phyloP scores from a whole-genome alignment of 23 tunicate species.

The Oikopleura vanhoeffeni region DNA sequence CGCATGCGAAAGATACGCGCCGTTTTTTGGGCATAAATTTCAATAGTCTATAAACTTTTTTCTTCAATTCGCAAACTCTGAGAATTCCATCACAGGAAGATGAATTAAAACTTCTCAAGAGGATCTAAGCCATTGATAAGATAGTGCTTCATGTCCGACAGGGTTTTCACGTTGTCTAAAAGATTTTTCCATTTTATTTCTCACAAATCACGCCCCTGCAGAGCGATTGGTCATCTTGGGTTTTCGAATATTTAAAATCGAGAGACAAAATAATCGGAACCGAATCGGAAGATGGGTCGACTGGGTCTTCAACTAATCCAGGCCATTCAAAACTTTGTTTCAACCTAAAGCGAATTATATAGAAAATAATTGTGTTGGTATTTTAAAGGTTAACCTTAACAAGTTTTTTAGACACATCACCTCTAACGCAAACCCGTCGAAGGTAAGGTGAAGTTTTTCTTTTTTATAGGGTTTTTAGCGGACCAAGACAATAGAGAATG shows the following conservation, averaged over 20 bases:
- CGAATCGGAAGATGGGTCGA: neutral
- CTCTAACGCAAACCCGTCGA: no score
- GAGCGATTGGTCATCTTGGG: neutral
- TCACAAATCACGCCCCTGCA: neutral
- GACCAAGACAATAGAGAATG: no score
- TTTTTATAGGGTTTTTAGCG: no score
- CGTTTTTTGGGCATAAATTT: no score
- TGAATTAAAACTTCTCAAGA: neutral
- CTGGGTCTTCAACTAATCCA: neutral
- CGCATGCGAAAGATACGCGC: no score
- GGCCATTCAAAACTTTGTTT: conserved; percentile 8
- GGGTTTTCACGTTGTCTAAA: neutral
- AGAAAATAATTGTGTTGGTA: no score
- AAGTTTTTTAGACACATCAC: no score
- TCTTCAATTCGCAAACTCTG: neutral
- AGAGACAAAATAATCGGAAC: neutral
- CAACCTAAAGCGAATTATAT: no score
- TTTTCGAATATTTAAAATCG: neutral
- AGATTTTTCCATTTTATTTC: neutral
- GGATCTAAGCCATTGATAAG: conserved; percentile 60
- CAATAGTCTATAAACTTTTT: no score
- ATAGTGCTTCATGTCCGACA: conserved; percentile 82
- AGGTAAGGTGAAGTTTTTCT: no score
- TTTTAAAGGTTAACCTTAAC: no score
- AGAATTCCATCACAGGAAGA: neutral